Evolutionary conservation across 2,797 vertebrate species (phyloP), one percentile per base, ranked within the genome.

Genomic region (Megaceryle alcyon): DNA sequence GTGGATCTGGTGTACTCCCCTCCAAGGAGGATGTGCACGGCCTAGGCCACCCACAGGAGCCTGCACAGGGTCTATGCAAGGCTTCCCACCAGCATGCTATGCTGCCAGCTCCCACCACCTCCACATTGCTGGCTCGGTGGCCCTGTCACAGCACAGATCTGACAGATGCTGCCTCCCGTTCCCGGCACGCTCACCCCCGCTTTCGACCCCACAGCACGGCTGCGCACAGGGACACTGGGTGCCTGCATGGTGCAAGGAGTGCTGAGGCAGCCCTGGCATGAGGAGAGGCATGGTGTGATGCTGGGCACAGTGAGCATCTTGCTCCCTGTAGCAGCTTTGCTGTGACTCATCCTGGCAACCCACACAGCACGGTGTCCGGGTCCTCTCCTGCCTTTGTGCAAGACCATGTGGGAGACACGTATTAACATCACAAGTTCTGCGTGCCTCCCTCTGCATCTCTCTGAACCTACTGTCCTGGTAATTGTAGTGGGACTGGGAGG

Each of bases 211-310:
- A 0, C 39, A 29, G 75, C 60, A 31, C 1, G 0, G 44, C 63
- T 61, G 11, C 0, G 0, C 0, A 0, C 1, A 3, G 26, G 39
- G 33, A 77, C 71, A 44, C 0, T 0, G 20, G 28, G 41, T 57
- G 39, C 48, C 71, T 64, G n/a, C 1, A 0, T 17, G 39, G 60
- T 49, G 49, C 69, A 51, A 43, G 51, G 51, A 59, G 35, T 75
- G 68, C 46, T 65, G 76, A 48, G 44, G 80, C 12, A 10, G 43
- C 37, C 25, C 33, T 3, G 7, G 73, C 43, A n/a, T 7, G 7
- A 4, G 9, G 49, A 2, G 22, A 35, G 25, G 22, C 56, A 81
- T 4, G 11, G 39, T 0, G 0, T 39, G 44, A 53, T 56, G 37
- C 49, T 0, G 1, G 54, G 77, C 73, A 84, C 1, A 0, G 78